Percentiles rank a stretch among this genome's conserved stretches.
These are phyloP conservation scores for Eupithecia vulgata DNA, from an alignment of 2,888 invertebrate species.

Conservation along the genomic window DNA sequence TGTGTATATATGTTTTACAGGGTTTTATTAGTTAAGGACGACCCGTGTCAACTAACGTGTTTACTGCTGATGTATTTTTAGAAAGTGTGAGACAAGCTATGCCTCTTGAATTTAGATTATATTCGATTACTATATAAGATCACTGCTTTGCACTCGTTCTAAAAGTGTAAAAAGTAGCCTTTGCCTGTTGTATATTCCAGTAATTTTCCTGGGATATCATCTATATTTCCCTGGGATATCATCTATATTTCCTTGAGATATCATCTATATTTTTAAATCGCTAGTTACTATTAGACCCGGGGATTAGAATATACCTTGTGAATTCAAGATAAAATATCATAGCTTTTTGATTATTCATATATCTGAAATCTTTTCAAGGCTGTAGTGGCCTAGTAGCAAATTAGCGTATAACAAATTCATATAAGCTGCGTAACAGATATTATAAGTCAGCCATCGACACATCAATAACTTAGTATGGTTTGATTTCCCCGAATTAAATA, in stretches of 20 bases:
- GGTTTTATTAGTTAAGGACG: slow-evolving; percentile 2
- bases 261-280: too few relatives aligned
- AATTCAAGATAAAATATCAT: too few relatives aligned
- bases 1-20: background rate
- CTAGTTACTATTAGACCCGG: too few relatives aligned
- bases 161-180: too few relatives aligned
- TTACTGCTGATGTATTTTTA: slow-evolving; percentile 4
- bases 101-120: too few relatives aligned
- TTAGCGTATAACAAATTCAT: background rate
- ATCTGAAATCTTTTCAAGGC: background rate
- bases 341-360: background rate
- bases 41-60: background rate
- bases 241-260: too few relatives aligned
- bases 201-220: too few relatives aligned
- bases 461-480: background rate
- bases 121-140: too few relatives aligned
- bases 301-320: background rate
- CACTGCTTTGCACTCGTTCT: too few relatives aligned
- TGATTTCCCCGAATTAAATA: background rate
- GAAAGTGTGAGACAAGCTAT: background rate
- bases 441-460: background rate
- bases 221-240: too few relatives aligned
- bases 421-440: background rate
- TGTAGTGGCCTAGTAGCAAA: background rate
- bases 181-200: too few relatives aligned